Evolutionary conservation across 2,888 invertebrate genomes (phyloP).

Genomic region (Thymelicus acteon): DNA sequence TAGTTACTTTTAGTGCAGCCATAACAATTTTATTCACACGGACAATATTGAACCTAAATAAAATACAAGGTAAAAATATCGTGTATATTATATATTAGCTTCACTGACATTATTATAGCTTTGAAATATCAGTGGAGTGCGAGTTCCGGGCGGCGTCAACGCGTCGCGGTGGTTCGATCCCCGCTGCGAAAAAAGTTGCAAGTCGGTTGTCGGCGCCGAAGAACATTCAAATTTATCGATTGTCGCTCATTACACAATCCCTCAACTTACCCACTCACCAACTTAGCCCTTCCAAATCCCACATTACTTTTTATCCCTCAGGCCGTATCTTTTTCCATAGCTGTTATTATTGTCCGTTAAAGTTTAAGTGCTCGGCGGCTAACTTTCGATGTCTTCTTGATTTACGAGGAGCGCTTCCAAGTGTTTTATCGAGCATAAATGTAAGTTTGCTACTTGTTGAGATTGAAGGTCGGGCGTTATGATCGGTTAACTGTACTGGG

Average conservation of each 20-base stretch:
- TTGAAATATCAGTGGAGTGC: constrained; percentile 36
- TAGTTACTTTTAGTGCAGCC: no score
- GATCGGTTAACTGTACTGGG: constrained; percentile 64
- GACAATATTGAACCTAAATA: no score
- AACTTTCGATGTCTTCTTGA: constrained; percentile 82
- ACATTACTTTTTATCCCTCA: constrained; percentile 80
- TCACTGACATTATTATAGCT: constrained; percentile 39
- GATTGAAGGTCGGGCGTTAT: constrained; percentile 78
- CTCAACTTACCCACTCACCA: constrained; percentile 78
- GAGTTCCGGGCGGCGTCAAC: constrained; percentile 66
- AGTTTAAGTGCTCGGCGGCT: constrained; percentile 82
- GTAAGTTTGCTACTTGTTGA: constrained; percentile 81
- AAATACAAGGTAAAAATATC: neutral
- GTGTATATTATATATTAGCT: neutral
- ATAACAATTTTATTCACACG: no score
- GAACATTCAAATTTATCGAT: constrained; percentile 85
- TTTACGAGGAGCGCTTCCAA: constrained; percentile 80
- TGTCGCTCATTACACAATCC: constrained; percentile 83
- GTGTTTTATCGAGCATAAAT: constrained; percentile 84
- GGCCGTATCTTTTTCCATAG: constrained; percentile 77
- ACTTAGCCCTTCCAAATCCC: constrained; percentile 79
- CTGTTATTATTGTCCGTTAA: constrained; percentile 84
- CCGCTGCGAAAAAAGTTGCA: constrained; percentile 83
- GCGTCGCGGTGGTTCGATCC: constrained; percentile 63
- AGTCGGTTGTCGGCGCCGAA: constrained; percentile 80